Evolutionary conservation across 2,888 invertebrate genomes (phyloP).

Genomic region (Brachypalpus laphriformis): DNA sequence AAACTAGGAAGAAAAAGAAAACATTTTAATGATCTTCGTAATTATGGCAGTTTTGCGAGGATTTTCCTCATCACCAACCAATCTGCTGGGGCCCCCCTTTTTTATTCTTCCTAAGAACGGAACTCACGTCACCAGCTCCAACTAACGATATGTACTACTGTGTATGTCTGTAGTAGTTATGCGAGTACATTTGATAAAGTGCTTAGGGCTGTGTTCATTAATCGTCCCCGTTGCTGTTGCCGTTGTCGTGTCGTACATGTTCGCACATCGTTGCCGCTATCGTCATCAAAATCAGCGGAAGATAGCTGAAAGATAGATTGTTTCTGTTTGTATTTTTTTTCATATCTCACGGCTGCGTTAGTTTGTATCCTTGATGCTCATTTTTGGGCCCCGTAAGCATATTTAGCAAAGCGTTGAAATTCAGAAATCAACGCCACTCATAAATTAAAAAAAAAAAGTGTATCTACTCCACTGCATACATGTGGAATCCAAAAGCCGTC

Average conservation of each 20-base stretch:
- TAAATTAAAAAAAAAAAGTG: slow-evolving; percentile 37
- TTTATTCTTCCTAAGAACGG: background rate
- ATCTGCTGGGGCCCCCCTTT: background rate
- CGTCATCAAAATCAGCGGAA: slow-evolving; percentile 66
- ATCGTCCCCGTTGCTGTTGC: slow-evolving; percentile 41
- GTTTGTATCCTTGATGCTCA: slow-evolving; percentile 40
- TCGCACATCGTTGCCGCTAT: slow-evolving; percentile 11
- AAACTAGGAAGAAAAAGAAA: slow-evolving; percentile 44
- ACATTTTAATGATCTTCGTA: slow-evolving; percentile 73
- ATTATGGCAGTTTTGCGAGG: slow-evolving; percentile 69
- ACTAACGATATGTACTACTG: slow-evolving; percentile 37
- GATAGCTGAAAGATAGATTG: slow-evolving; percentile 41
- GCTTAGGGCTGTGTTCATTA: slow-evolving; percentile 72
- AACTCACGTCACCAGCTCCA: slow-evolving; percentile 11
- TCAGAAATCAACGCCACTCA: slow-evolving; percentile 62
- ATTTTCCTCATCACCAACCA: slow-evolving; percentile 68
- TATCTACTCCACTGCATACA: background rate
- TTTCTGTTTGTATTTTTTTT: slow-evolving; percentile 17
- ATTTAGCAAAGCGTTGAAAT: slow-evolving; percentile 45
- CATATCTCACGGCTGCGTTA: background rate
- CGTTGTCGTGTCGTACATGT: slow-evolving; percentile 33
- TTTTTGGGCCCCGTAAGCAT: slow-evolving; percentile 35
- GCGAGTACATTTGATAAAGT: slow-evolving; percentile 44
- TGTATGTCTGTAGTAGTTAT: background rate
- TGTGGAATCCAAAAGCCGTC: slow-evolving; percentile 4